Base-by-base conservation (phyloP, 2,888 invertebrate genomes). In the Catocala sponsa region DNA sequence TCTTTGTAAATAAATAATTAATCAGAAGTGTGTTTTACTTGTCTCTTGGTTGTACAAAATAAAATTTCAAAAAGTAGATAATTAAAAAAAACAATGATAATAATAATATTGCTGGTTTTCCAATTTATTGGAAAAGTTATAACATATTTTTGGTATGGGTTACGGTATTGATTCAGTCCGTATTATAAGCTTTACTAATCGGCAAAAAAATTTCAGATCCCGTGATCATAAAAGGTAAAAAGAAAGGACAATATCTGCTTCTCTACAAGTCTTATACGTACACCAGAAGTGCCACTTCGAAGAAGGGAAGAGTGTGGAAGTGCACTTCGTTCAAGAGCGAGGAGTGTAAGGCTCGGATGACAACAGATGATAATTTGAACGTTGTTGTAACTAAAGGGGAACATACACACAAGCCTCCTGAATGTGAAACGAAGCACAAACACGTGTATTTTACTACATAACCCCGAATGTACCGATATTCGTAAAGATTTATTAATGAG, bases 241-340 rank as follows among this genome's bases (percentile, higher is more conserved):
- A 89, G 66, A 92, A 89, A 58, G 86, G 88, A 0, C 82, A 75
- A 60, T 92, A 89, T 58, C 70, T 84, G 6, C 81, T 94, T 0
- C 65, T 92, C 0, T 91, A 90, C 72, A 83, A 87, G 46, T 81
- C 78, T 1, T 87, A 83, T 63, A 88, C 89, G 0, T 93, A 81
- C 70, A 78, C 82, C 0, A 82, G 87, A 63, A 82, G 88, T 52
- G 75, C 91, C 0, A 92, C 88, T 55, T 92, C 94, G 0, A 94
- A 92, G 65, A 92, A 90, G 47, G 94, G 94, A 0, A 83, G 81
- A 0, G 90, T 91, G 0, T 94, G 94, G 94, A 92, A 90, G 59
- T 94, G 94, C 65, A 81, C 86, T 0, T 76, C 81, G 2, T 89
- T 86, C 55, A 92, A 92, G 72, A 72, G 79, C 0, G 89, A 90